Conservation (phyloP, 2,888 invertebrate species). For the Nasonovia ribisnigri region DNA sequence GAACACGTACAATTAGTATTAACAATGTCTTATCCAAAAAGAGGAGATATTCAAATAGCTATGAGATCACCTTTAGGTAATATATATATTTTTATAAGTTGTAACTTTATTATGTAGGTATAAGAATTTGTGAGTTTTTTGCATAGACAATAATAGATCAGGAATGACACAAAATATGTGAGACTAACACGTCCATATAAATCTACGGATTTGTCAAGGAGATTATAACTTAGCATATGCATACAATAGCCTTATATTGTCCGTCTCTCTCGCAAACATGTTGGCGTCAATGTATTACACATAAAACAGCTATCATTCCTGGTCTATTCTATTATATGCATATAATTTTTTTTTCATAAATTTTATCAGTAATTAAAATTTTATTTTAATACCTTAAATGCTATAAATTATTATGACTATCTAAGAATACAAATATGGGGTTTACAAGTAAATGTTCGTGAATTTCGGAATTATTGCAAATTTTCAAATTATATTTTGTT, state of each 20-base stretch:
- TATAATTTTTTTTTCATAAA: no score
- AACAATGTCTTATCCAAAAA: slow-evolving; percentile 78
- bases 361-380: neutral
- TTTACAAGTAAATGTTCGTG: neutral
- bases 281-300: no score
- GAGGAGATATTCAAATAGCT: slow-evolving; percentile 83
- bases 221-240: no score
- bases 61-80: slow-evolving; percentile 84
- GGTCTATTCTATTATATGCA: no score
- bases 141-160: no score
- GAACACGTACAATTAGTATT: slow-evolving; percentile 88
- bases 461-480: neutral
- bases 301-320: no score
- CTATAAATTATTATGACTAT: neutral
- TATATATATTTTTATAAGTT: neutral
- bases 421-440: neutral
- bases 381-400: neutral
- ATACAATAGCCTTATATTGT: no score
- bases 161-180: no score
- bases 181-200: no score
- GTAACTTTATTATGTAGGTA: neutral
- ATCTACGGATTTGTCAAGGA: no score
- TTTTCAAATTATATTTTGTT: neutral
- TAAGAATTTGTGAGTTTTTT: neutral
- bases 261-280: no score